Conservation (phyloP, 2,113 vertebrate species). For the Lutjanus erythropterus region DNA sequence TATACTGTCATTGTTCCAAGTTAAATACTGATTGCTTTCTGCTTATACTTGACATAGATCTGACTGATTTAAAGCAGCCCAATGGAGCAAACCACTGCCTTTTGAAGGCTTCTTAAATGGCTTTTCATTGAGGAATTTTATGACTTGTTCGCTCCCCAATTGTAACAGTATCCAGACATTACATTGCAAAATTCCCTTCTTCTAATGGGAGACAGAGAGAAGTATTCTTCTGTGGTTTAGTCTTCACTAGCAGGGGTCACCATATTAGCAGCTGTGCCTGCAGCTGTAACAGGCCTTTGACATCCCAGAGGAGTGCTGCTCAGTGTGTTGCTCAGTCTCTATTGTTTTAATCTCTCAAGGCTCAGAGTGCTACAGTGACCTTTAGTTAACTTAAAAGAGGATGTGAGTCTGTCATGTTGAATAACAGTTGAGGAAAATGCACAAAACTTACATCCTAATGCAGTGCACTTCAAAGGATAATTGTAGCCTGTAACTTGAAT, state of each 20-base stretch:
- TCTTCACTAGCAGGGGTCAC: constrained; percentile 53
- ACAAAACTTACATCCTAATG: background rate
- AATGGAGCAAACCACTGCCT: constrained; percentile 15
- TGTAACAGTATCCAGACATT: constrained; percentile 51
- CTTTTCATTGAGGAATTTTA: constrained; percentile 25
- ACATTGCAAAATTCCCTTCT: constrained; percentile 20
- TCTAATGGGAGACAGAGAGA: constrained; percentile 39
- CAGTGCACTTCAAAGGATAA: background rate
- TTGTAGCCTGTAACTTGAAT: background rate
- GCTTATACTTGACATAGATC: constrained; percentile 29
- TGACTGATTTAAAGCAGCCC: constrained; percentile 31
- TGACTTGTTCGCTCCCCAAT: constrained; percentile 18
- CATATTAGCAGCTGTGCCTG: constrained; percentile 69
- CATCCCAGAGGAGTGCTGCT: constrained; percentile 55
- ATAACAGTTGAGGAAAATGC: background rate
- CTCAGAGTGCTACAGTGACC: constrained; percentile 50
- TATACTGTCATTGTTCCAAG: constrained; percentile 15
- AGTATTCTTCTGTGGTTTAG: constrained; percentile 38
- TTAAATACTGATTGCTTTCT: constrained; percentile 42
- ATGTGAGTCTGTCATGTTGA: constrained; percentile 44
- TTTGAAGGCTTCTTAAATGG: constrained; percentile 28
- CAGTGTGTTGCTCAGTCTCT: constrained; percentile 54
- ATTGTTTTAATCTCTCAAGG: constrained; percentile 57
- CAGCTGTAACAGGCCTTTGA: constrained; percentile 70
- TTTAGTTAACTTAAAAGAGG: constrained; percentile 52